A percentile compares a stretch with the other conserved stretches of the same genome.
Conservation (phyloP, 1,140 invertebrate species). For the Drosophila miranda region DNA sequence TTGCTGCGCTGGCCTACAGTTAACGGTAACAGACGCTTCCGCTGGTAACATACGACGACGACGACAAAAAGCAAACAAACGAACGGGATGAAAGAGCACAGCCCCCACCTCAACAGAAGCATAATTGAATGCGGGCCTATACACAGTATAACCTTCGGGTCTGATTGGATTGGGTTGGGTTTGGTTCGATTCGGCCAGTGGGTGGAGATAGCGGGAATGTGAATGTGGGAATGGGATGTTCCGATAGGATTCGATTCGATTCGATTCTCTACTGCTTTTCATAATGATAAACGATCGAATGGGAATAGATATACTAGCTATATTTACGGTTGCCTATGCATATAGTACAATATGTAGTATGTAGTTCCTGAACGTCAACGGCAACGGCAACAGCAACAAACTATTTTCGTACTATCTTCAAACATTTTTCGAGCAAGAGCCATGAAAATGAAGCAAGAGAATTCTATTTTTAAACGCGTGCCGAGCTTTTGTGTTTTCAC, state of each 20-base stretch:
- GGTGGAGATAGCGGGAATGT: neutral
- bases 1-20: conserved; percentile 4
- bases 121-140: conserved; percentile 22
- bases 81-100: conserved; percentile 14
- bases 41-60: conserved; percentile 8
- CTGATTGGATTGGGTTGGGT: conserved; percentile 23
- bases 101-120: neutral
- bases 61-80: conserved; percentile 13
- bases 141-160: conserved; percentile 20
- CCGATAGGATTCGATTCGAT: conserved; percentile 2
- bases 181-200: conserved; percentile 14
- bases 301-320: conserved; percentile 13
- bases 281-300: conserved; percentile 41
- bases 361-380: conserved; percentile 34
- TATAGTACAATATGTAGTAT: conserved; percentile 45
- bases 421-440: conserved; percentile 71
- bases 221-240: neutral
- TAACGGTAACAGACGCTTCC: conserved; percentile 45
- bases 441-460: conserved; percentile 68
- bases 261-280: conserved; percentile 22
- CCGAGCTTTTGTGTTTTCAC: conserved; percentile 59
- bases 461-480: conserved; percentile 73
- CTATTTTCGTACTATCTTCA: conserved; percentile 77
- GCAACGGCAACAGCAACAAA: conserved; percentile 40
- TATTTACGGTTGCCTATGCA: conserved; percentile 20